Base-by-base conservation (phyloP, 2,113 vertebrate species). In the Anhinga rufa region DNA sequence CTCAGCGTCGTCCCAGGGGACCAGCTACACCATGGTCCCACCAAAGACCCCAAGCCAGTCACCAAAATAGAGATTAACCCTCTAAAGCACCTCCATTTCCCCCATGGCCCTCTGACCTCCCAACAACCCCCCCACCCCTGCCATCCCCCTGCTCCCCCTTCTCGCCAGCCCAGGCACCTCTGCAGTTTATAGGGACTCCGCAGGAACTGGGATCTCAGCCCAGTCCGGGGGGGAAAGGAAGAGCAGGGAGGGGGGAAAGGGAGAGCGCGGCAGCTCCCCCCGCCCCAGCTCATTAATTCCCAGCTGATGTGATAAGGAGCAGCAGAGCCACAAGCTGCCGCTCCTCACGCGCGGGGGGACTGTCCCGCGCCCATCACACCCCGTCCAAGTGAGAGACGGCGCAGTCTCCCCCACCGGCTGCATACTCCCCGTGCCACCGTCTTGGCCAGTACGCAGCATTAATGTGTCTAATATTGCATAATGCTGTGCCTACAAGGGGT, bases 251-350 rank as follows among this genome's bases (percentile, higher is more conserved):
- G 24, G 32, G n/a, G 2, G n/a, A 42, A 51, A 25, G 42, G 36
- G 16, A 15, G 10, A 31, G 14, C 2, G 0, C 0, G 17, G 61
- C 2, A 1, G 44, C 76, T 36, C 64, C 75, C 62, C 70, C 36
- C 36, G 0, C 26, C 36, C 64, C 29, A 17, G 34, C 82, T 93
- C 78, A 92, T 93, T 93, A 93, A 90, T 76, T 90, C 82, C 49
- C 74, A 95, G 93, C 89, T 93, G 93, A 92, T 69, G 92, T 46
- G 89, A 40, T 25, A 77, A 96, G 89, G 51, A 89, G n/a, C 52
- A 71, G 82, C 79, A 89, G 86, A 76, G 58, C 74, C 7, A 11
- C 92, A 94, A 96, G 88, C 85, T 87, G 91, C 84, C 6, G 1
- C 57, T 89, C 46, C 44, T 66, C n/a, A 5, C 26, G 4, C 7